Conservation (phyloP, 37 sponge, comb jelly and placozoan species). For the Oscarella lobularis region DNA sequence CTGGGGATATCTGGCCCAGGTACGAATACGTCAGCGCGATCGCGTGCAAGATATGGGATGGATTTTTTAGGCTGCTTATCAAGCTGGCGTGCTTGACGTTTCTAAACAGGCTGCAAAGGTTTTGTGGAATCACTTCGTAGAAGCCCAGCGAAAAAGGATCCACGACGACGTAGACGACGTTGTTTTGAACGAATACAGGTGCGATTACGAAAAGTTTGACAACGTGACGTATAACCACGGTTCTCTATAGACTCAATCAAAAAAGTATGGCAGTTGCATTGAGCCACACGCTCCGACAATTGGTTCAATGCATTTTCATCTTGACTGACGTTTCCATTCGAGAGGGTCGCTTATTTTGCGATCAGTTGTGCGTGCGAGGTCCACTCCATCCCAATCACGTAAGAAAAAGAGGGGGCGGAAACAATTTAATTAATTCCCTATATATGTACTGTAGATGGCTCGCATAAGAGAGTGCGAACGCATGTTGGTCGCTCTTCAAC, state of each 20-base stretch:
- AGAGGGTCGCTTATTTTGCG: background rate
- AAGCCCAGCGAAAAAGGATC: too few species aligned
- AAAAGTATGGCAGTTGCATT: too few species aligned
- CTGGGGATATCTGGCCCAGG: constrained; percentile 56
- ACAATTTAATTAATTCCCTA: background rate
- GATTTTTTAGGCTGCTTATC: constrained; percentile 45
- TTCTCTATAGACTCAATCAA: too few species aligned
- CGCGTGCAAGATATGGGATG: too few species aligned
- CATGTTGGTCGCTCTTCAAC: constrained; percentile 42
- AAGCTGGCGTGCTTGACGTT: constrained; percentile 25
- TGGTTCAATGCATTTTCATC: constrained; percentile 32
- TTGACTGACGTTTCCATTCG: constrained; percentile 6
- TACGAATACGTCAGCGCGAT: too few species aligned
- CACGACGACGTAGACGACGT: too few species aligned
- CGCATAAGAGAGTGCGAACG: background rate
- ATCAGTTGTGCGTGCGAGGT: background rate
- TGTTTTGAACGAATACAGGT: too few species aligned
- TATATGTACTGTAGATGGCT: background rate
- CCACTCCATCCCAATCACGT: background rate
- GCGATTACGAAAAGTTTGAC: too few species aligned
- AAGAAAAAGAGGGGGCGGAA: background rate
- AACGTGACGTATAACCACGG: too few species aligned
- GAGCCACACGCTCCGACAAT: constrained; percentile 14
- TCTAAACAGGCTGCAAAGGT: constrained; percentile 28
- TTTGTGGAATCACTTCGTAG: constrained; percentile 61